These are phyloP conservation scores for Oxyteleia sp. DNA, from an alignment of 2,888 invertebrate genomes.

Conservation along the genomic window DNA sequence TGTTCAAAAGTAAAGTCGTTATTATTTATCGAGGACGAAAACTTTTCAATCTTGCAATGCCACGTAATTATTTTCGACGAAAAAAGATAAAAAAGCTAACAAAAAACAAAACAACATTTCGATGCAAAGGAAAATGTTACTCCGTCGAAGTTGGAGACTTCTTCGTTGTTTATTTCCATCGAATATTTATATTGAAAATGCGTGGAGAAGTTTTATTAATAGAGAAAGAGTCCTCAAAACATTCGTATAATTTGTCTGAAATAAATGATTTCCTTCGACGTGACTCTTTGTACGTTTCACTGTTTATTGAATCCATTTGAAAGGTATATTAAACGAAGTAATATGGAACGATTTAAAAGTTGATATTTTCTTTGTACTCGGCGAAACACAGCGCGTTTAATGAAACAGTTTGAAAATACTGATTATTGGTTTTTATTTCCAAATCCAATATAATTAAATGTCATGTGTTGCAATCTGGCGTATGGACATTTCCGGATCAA, in stretches of 20 bases:
- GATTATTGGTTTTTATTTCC: too few relatives aligned
- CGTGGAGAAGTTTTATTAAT: neutral
- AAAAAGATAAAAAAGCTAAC: constrained; percentile 9
- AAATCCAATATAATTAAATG: too few relatives aligned
- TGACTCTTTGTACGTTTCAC: too few relatives aligned
- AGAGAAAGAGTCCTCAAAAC: neutral
- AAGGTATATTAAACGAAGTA: too few relatives aligned
- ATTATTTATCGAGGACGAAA: constrained; percentile 38
- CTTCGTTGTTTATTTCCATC: constrained; percentile 8
- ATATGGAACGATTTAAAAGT: too few relatives aligned
- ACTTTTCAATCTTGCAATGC: constrained; percentile 32
- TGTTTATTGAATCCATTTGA: neutral
- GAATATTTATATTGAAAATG: constrained; percentile 4
- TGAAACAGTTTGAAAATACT: too few relatives aligned
- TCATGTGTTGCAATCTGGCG: too few relatives aligned
- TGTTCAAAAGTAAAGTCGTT: constrained; percentile 42
- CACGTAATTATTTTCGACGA: constrained; percentile 34
- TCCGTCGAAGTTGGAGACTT: neutral
- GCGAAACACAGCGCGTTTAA: too few relatives aligned
- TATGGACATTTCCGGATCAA: too few relatives aligned
- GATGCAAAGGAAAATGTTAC: neutral
- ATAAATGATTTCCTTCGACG: constrained; percentile 2
- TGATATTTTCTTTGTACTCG: too few relatives aligned
- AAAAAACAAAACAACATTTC: too few relatives aligned
- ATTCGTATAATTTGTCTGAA: neutral